Evolutionary conservation across 2,888 invertebrate genomes (phyloP).

Genomic region (Nowickia ferox): DNA sequence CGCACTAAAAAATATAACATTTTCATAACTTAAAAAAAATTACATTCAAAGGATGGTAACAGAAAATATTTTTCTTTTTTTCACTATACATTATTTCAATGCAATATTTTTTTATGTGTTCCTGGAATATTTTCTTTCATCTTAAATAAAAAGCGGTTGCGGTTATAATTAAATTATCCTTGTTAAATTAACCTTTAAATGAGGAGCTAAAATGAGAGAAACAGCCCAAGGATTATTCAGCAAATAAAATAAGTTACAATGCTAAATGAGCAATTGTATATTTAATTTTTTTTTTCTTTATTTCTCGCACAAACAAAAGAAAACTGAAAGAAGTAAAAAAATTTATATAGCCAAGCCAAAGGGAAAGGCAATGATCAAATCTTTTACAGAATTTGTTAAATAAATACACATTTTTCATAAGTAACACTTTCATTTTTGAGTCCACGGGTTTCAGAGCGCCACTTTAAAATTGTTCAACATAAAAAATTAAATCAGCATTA

Average conservation of each 20-base stretch:
- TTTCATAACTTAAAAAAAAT: too few species aligned
- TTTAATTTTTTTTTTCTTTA: conserved; percentile 11
- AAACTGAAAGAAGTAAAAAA: neutral
- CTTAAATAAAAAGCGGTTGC: conserved; percentile 5
- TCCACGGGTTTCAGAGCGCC: too few species aligned
- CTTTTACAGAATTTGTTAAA: too few species aligned
- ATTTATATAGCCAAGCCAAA: neutral
- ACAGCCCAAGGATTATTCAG: neutral
- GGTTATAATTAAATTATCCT: conserved; percentile 35
- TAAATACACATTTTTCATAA: too few species aligned
- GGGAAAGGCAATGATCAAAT: neutral
- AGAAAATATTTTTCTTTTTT: neutral
- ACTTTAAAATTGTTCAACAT: too few species aligned
- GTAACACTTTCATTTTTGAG: too few species aligned
- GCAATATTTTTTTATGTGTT: conserved; percentile 6
- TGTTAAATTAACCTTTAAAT: conserved; percentile 28
- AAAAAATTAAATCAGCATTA: too few species aligned
- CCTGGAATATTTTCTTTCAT: neutral
- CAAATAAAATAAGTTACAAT: conserved; percentile 13
- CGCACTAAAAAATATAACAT: too few species aligned
- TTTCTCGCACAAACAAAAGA: neutral
- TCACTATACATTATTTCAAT: neutral
- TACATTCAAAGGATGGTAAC: too few species aligned
- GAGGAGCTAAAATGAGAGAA: neutral
- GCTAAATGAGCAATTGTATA: neutral